A percentile compares a stretch with the other conserved stretches of the same genome.
These are phyloP conservation scores for Zaprionus africanus DNA, from an alignment of 1,140 invertebrate species.

Conservation along the genomic window DNA sequence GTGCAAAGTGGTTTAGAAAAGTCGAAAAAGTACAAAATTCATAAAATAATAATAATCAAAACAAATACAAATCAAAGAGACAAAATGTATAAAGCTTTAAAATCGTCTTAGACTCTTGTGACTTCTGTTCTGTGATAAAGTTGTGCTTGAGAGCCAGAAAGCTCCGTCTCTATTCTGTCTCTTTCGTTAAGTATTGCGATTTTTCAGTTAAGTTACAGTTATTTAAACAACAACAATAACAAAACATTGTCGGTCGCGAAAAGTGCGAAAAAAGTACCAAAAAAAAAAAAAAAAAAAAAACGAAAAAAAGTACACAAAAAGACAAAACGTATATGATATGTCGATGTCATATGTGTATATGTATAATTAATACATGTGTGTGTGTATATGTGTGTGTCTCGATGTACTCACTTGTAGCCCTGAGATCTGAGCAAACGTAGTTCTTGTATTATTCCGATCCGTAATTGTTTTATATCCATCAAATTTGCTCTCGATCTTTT, in stretches of 20 bases:
- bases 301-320: constrained; percentile 36
- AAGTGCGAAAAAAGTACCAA: constrained; percentile 63
- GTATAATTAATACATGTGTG: constrained; percentile 27
- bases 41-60: constrained; percentile 37
- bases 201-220: constrained; percentile 31
- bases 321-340: constrained; percentile 31
- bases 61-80: constrained; percentile 27
- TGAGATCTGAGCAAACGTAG: constrained; percentile 32
- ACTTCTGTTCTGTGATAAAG: constrained; percentile 47
- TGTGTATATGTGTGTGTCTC: constrained; percentile 51
- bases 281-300: constrained; percentile 38
- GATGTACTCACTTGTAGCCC: constrained; percentile 55
- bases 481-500: constrained; percentile 49
- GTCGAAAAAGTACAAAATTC: constrained; percentile 37
- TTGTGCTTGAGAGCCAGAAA: constrained; percentile 56
- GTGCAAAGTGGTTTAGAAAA: constrained; percentile 54
- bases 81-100: constrained; percentile 32
- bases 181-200: constrained; percentile 40
- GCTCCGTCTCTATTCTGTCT: constrained; percentile 27
- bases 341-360: constrained; percentile 30
- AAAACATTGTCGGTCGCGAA: constrained; percentile 68
- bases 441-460: constrained; percentile 45
- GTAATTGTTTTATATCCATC: constrained; percentile 39
- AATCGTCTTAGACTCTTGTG: constrained; percentile 36
- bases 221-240: constrained; percentile 32